Base-by-base conservation (phyloP, 2,113 vertebrate genomes). In the Gymnarchus niloticus region DNA sequence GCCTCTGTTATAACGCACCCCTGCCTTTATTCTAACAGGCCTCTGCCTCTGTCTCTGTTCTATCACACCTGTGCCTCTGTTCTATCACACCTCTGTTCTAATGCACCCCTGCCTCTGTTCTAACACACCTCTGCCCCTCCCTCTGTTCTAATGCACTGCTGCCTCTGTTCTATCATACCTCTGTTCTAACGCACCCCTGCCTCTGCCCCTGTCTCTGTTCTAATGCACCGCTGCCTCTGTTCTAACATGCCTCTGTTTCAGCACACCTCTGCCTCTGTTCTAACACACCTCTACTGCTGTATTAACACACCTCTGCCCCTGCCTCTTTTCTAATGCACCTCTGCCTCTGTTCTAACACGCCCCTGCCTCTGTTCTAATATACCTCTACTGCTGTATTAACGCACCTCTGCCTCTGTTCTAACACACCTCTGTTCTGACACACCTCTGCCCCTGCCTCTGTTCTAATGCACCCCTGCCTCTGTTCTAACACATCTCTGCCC, bases 1-100 rank as follows among this genome's bases (percentile, higher is more conserved):
- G 77, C 56, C 25, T 81, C 9, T 33, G 12, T 6, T 48, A n/a
- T 7, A 9, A 48, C 7, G 23, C 33, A 1, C 76, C 48, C 52
- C 52, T 12, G n/a, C n/a, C n/a, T n/a, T n/a, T n/a, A n/a, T n/a
- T n/a, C n/a, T n/a, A n/a, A n/a, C n/a, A n/a, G n/a, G 57, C 21
- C 10, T 37, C 19, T 69, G 12, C 3, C 28, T 33, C 61, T 14
- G 28, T 17, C n/a, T 52, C 6, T 49, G 25, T 46, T 81, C 1
- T 33, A 33, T 21, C 21, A 61, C 57, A 61, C 21, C 21, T n/a
- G 98, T 96, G 82, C 2, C 0, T 5, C 3, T 8, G 0, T 9
- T 14, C 87, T 56, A n/a, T n/a, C n/a, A n/a, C 48, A 69, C 56
- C 25, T 81, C 9, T 33, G 12, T 6, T 48, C 7, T 7, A 9